Evolutionary conservation across 2,888 invertebrate species (phyloP), one percentile per base, ranked within the genome.

Genomic region (Selenia dentaria): DNA sequence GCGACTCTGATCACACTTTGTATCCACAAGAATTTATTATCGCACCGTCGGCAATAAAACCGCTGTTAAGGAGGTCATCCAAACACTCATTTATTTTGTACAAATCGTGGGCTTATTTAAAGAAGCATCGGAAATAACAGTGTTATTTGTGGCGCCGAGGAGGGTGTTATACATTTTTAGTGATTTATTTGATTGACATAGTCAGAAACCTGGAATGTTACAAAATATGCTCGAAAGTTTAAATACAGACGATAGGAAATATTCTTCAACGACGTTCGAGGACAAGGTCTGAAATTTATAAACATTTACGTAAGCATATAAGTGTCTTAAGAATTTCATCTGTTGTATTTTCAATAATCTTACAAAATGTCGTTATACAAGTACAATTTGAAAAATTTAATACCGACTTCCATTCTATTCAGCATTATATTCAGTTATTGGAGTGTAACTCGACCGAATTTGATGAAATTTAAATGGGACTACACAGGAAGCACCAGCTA

Each of bases 51-150:
- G 73, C 82, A 74, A 76, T 86, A 82, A 80, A 79, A 80, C 58
- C 60, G 50, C 57, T 40, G 60, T 39, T 74, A 87, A 87, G 71
- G 83, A 80, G 88, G 88, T 86, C 87, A 79, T 67, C 54, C 51
- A 46, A 41, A 41, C 42, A 31, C 25, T 55, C 68, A 66, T 76
- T 74, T 68, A 71, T 79, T 73, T 74, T 67, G 65, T 59, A 72
- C 67, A 73, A 71, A 76, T 69, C 63, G 64, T 52, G 40, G 62
- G 61, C 65, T 73, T 74, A 70, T 68, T 69, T 63, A 52, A 59
- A 57, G 47, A 47, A 39, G 34, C 43, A 51, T 53, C 43, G 42
- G 66, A 63, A 68, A 70, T 68, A 70, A 49, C 56, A 42, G 57
- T 50, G 43, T 51, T 63, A 61, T 57, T 62, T 63, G 52, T 55